Percentiles rank a stretch among this genome's conserved stretches.
These are phyloP conservation scores for Cyphomyrmex costatus DNA, from an alignment of 1,140 invertebrate genomes.

Conservation along the genomic window DNA sequence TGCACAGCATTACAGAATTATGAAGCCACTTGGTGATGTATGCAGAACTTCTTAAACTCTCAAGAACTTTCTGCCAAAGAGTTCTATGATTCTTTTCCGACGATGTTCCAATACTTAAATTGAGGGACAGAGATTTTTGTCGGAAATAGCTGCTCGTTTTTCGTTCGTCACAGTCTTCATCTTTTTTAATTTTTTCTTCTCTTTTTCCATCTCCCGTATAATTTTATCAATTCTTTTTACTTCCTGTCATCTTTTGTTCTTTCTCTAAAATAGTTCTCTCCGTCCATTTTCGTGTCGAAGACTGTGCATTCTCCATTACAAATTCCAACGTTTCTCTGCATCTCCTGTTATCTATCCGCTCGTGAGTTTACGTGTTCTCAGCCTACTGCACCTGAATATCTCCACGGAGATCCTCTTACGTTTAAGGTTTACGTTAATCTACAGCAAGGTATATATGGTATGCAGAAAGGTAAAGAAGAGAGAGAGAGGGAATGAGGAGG, in stretches of 20 bases:
- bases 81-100: constrained; percentile 54
- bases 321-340: constrained; percentile 48
- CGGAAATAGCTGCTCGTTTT: constrained; percentile 8
- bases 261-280: constrained; percentile 22
- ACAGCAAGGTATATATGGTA: too few species aligned
- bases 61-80: constrained; percentile 25
- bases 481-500: neutral
- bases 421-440: constrained; percentile 63
- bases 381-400: constrained; percentile 50
- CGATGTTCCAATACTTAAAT: constrained; percentile 40
- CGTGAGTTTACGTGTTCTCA: constrained; percentile 42
- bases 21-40: constrained; percentile 42
- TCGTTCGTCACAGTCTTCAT: neutral
- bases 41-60: constrained; percentile 48
- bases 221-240: neutral
- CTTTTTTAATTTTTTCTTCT: constrained; percentile 38
- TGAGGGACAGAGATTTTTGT: constrained; percentile 50
- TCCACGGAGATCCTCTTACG: constrained; percentile 60
- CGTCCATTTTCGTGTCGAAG: constrained; percentile 21
- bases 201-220: neutral
- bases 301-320: constrained; percentile 26
- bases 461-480: neutral
- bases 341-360: constrained; percentile 39
- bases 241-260: neutral
- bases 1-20: constrained; percentile 41